phyloP scores from a whole-genome alignment of 1,140 invertebrate genomes.

The Ceratoteleas bidentatus region DNA sequence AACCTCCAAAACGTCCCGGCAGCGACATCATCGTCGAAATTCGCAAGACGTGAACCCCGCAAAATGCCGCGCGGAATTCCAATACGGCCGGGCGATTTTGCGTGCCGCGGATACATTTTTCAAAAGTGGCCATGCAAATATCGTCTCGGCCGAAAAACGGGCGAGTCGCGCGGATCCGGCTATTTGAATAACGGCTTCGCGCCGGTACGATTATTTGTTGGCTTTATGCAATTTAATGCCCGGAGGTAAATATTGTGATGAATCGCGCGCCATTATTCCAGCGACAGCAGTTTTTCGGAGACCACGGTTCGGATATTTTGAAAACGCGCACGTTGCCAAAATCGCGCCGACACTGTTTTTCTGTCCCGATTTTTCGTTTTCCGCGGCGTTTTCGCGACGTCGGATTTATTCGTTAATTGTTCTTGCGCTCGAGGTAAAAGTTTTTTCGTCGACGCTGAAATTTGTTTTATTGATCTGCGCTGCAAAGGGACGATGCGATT shows the following conservation, averaged over 20 bases:
- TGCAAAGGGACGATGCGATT: slow-evolving; percentile 37
- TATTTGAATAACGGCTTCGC: slow-evolving; percentile 5
- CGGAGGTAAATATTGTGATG: background rate
- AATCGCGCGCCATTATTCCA: background rate
- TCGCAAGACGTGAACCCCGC: slow-evolving; percentile 2
- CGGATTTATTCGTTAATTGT: background rate
- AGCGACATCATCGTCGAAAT: slow-evolving; percentile 28
- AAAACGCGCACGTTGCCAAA: slow-evolving; percentile 12
- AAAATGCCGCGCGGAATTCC: slow-evolving; percentile 39
- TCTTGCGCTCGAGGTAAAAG: background rate
- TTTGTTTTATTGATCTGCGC: slow-evolving; percentile 48
- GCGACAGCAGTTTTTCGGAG: background rate
- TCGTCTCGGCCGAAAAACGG: slow-evolving; percentile 2
- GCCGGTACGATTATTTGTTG: slow-evolving; percentile 8
- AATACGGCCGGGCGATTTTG: slow-evolving; percentile 40
- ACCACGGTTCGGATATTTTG: background rate
- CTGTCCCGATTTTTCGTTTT: background rate
- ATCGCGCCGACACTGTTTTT: background rate
- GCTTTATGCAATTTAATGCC: slow-evolving; percentile 12
- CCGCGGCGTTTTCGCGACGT: background rate
- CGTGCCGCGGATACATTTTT: slow-evolving; percentile 29
- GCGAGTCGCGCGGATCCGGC: slow-evolving; percentile 10
- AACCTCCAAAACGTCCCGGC: slow-evolving; percentile 13
- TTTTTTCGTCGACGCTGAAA: slow-evolving; percentile 2
- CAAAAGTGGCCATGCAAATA: slow-evolving; percentile 37